A percentile compares a stretch with the other conserved stretches of the same genome.
These are phyloP conservation scores for Uromys caudimaculatus DNA, from an alignment of 2,797 vertebrate species.

Conservation along the genomic window DNA sequence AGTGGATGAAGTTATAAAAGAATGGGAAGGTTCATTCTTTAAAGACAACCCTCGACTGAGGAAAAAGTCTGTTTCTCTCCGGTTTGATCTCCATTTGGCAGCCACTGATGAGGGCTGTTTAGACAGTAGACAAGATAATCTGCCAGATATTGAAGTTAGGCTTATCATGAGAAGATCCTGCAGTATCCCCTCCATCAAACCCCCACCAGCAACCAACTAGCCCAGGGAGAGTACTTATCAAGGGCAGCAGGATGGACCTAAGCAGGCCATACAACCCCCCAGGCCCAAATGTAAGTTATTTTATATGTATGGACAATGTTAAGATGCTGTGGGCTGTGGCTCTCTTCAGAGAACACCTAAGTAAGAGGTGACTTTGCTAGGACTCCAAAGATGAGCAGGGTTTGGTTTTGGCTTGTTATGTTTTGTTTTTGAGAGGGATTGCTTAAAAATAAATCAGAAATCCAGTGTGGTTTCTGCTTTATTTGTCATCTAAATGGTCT, in stretches of 20 bases:
- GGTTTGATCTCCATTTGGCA: constrained; percentile 96
- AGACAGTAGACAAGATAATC: constrained; percentile 91
- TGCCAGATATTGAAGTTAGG: constrained; percentile 96
- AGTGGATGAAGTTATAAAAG: constrained; percentile 96
- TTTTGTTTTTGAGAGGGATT: constrained; percentile 26
- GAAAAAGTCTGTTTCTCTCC: constrained; percentile 97
- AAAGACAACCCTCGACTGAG: constrained; percentile 96
- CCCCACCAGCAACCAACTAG: constrained; percentile 83
- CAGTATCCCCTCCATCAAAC: constrained; percentile 95
- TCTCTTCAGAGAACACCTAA: constrained; percentile 45
- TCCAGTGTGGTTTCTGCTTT: constrained; percentile 60
- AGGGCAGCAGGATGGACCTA: constrained; percentile 33
- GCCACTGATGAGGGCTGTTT: constrained; percentile 92
- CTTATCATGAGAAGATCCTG: constrained; percentile 97
- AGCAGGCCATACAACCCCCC: constrained; percentile 2
- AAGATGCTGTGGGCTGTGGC: background rate
- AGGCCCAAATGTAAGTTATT: constrained; percentile 49
- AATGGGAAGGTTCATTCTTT: constrained; percentile 99
- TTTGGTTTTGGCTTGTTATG: constrained; percentile 19
- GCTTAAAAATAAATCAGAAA: constrained; percentile 69
- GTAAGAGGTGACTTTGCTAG: constrained; percentile 48
- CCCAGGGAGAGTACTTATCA: constrained; percentile 58
- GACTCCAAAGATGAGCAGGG: constrained; percentile 64
- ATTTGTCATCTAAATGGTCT: constrained; percentile 64
- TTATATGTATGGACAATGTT: constrained; percentile 45